phyloP scores from a whole-genome alignment of 2,888 invertebrate genomes.

The Lumbricus terrestris region DNA sequence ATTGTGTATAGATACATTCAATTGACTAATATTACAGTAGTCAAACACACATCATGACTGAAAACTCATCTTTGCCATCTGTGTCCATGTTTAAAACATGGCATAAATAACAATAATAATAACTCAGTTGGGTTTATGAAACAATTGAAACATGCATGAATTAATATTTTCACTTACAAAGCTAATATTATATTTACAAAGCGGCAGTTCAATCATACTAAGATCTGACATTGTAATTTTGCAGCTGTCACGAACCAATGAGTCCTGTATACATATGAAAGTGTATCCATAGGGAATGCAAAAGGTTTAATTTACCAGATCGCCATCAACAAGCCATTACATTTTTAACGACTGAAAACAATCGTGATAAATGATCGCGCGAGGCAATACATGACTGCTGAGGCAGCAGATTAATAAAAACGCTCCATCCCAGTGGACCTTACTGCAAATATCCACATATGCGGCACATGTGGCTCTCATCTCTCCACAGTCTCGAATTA shows the following conservation, averaged over 20 bases:
- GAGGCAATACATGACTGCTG: background rate
- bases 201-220: background rate
- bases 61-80: background rate
- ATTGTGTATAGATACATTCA: background rate
- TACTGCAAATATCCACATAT: background rate
- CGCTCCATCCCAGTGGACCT: background rate
- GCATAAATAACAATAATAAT: background rate
- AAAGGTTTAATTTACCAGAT: background rate
- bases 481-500: background rate
- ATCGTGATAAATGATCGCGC: background rate
- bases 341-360: background rate
- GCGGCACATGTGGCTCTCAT: background rate
- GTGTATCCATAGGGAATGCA: background rate
- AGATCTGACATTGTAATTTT: background rate
- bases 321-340: background rate
- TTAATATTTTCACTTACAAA: background rate
- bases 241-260: background rate
- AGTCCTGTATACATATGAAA: no score
- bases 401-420: background rate
- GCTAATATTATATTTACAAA: background rate
- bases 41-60: background rate
- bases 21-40: no score
- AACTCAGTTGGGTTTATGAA: background rate
- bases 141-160: background rate
- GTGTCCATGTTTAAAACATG: background rate